Conservation (phyloP, 1,140 invertebrate species). For the Uloborus diversus region DNA sequence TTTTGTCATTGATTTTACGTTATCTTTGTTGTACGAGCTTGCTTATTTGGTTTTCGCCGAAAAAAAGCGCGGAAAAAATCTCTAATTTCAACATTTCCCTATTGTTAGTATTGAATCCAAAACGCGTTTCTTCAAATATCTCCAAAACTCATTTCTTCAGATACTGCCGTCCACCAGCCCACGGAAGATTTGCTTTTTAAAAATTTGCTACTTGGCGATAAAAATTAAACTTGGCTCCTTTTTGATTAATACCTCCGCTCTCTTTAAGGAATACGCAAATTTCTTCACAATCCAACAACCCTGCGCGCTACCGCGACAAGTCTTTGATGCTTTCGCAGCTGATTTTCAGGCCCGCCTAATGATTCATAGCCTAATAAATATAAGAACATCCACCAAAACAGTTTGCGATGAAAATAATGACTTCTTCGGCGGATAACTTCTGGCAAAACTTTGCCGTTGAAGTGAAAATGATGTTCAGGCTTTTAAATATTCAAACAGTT, state of each 20-base stretch:
- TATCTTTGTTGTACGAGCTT: too few relatives aligned
- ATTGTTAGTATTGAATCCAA: too few relatives aligned
- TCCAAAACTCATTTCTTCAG: too few relatives aligned
- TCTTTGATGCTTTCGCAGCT: slow-evolving; percentile 6
- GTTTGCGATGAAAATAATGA: slow-evolving; percentile 26
- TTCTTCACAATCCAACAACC: neutral
- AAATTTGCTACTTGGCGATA: too few relatives aligned
- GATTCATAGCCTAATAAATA: slow-evolving; percentile 40
- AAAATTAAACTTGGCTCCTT: neutral
- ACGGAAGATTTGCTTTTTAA: too few relatives aligned
- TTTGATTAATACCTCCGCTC: neutral
- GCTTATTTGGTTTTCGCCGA: too few relatives aligned
- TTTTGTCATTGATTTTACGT: too few relatives aligned
- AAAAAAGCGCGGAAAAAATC: too few relatives aligned
- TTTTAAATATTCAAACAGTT: slow-evolving; percentile 18
- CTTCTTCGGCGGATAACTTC: neutral
- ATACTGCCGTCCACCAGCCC: too few relatives aligned
- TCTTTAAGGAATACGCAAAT: neutral
- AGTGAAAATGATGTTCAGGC: neutral
- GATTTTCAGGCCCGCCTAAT: slow-evolving; percentile 26
- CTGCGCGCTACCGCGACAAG: neutral
- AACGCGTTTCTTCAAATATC: too few relatives aligned
- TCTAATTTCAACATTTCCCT: too few relatives aligned
- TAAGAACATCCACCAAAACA: neutral
- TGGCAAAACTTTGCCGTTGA: neutral